Evolutionary conservation across 2,888 invertebrate species (phyloP).

Genomic region (Euplexia lucipara): DNA sequence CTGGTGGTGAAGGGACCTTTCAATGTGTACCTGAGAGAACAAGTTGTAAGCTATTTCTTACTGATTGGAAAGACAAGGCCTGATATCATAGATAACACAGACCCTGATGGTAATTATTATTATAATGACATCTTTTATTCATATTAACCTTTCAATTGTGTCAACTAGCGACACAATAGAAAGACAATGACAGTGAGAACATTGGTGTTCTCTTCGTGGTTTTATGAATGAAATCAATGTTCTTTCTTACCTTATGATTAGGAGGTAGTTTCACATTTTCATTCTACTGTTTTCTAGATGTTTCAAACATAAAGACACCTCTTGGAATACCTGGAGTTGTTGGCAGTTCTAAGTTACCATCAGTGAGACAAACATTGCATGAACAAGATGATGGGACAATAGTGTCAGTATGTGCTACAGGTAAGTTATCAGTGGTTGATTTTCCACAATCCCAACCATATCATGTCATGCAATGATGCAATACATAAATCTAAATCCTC

Average conservation of each 20-base stretch:
- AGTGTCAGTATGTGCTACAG: conserved; percentile 96
- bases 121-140: neutral
- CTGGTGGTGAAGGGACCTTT: conserved; percentile 97
- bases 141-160: too few relatives aligned
- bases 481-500: too few relatives aligned
- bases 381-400: conserved; percentile 98
- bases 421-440: conserved; percentile 65
- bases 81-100: conserved; percentile 84
- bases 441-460: too few relatives aligned
- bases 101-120: conserved; percentile 92
- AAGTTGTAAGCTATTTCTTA: conserved; percentile 95
- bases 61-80: conserved; percentile 92
- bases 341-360: conserved; percentile 85
- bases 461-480: too few relatives aligned
- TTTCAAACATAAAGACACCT: conserved; percentile 92
- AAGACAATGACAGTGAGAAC: too few relatives aligned
- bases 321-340: conserved; percentile 88
- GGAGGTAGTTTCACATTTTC: neutral
- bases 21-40: conserved; percentile 94
- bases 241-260: too few relatives aligned
- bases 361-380: conserved; percentile 93
- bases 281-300: conserved; percentile 90
- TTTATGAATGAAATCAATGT: too few relatives aligned
- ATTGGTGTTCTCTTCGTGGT: too few relatives aligned
- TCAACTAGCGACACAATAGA: too few relatives aligned